These are phyloP conservation scores for Patiria pectinifera DNA, from an alignment of 53 echinoderm and acorn worm genomes.

Conservation along the genomic window DNA sequence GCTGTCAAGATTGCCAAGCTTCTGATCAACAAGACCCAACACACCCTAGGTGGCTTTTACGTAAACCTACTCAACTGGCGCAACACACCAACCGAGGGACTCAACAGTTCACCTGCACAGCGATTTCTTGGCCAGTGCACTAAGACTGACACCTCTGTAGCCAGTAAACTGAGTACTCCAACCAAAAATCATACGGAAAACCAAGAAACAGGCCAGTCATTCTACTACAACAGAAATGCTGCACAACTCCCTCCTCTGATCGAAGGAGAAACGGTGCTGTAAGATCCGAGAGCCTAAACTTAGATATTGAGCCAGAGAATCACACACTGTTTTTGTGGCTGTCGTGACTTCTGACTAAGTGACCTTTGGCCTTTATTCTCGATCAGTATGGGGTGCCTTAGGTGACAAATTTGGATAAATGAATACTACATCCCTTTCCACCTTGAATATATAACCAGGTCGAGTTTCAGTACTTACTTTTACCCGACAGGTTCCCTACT, in stretches of 20 bases:
- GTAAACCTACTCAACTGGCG: conserved; percentile 59
- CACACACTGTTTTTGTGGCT: too few relatives aligned
- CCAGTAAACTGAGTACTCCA: conserved; percentile 56
- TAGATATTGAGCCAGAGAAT: too few relatives aligned
- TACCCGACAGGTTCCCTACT: too few relatives aligned
- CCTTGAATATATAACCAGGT: too few relatives aligned
- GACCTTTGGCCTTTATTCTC: too few relatives aligned
- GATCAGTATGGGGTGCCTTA: too few relatives aligned
- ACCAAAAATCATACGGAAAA: conserved; percentile 54
- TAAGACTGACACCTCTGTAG: conserved; percentile 54
- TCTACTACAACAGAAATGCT: conserved; percentile 56
- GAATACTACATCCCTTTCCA: too few relatives aligned
- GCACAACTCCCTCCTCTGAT: conserved; percentile 28
- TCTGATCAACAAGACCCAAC: conserved; percentile 48
- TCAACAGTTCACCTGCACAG: conserved; percentile 75
- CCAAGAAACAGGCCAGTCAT: conserved; percentile 45
- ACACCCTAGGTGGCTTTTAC: conserved; percentile 42
- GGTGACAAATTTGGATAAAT: too few relatives aligned
- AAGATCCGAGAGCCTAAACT: too few relatives aligned
- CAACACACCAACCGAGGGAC: conserved; percentile 53
- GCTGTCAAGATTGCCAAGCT: conserved; percentile 67
- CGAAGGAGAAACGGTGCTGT: background rate
- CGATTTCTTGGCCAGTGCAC: conserved; percentile 53
- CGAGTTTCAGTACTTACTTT: too few relatives aligned
- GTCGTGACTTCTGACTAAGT: too few relatives aligned